Evolutionary conservation across 2,797 vertebrate species (phyloP).

Genomic region (Hirundo rustica): DNA sequence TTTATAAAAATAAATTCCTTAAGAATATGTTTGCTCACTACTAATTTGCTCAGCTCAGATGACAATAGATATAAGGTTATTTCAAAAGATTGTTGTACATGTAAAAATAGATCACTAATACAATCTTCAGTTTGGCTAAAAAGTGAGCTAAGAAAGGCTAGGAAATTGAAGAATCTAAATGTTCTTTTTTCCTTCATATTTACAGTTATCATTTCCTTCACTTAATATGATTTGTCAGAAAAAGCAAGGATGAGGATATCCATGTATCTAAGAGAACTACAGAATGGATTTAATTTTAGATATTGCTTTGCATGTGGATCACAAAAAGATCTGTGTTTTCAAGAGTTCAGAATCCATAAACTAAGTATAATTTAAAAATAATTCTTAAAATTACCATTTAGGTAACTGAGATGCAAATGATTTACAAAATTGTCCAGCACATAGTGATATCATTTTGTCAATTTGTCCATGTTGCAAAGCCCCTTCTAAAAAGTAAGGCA

Average conservation of each 20-base stretch:
- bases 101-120: background rate
- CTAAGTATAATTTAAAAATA: background rate
- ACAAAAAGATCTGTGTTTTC: background rate
- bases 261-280: background rate
- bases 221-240: background rate
- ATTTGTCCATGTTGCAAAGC: background rate
- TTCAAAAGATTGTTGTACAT: background rate
- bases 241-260: background rate
- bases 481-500: background rate
- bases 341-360: background rate
- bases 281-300: background rate
- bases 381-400: background rate
- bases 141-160: background rate
- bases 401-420: background rate
- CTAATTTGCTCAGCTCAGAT: background rate
- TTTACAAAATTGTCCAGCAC: background rate
- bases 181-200: background rate
- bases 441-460: background rate
- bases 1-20: background rate
- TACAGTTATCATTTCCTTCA: background rate
- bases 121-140: background rate
- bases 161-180: background rate
- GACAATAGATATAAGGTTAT: background rate
- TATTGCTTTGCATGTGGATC: background rate
- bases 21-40: background rate